Evolutionary conservation across 2,797 vertebrate genomes (phyloP).

Genomic region (Hafferia zeledoni): DNA sequence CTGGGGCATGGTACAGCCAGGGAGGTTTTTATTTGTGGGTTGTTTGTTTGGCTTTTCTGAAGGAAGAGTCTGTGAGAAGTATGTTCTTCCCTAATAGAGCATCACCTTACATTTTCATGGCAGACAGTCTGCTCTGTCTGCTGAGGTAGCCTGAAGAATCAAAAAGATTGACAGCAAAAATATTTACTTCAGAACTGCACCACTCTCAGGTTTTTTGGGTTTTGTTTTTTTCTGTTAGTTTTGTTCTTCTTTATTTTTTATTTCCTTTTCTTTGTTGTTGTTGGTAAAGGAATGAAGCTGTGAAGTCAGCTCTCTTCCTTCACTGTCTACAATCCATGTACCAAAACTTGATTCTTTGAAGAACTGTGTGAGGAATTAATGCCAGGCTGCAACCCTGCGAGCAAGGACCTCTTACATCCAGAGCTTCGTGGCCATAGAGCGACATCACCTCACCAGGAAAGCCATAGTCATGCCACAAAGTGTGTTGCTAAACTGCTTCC

Average conservation of each 20-base stretch:
- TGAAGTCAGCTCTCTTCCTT: not conserved
- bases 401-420: not conserved
- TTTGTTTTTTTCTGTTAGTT: not conserved
- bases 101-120: not conserved
- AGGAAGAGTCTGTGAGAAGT: not conserved
- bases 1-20: not conserved
- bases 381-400: not conserved
- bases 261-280: not conserved
- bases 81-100: not conserved
- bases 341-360: not conserved
- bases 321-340: not conserved
- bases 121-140: not conserved
- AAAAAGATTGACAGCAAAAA: not conserved
- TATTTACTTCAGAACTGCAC: not conserved
- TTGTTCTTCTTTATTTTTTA: not conserved
- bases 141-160: not conserved
- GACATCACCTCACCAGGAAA: not conserved
- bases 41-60: slow-evolving; percentile 28
- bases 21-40: not conserved
- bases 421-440: not conserved
- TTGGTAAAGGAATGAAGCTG: not conserved
- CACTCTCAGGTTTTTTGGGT: not conserved
- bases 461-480: not conserved
- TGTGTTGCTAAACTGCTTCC: not conserved
- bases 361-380: not conserved